phyloP scores from a whole-genome alignment of 2,888 invertebrate genomes.

The Calameuta filiformis region DNA sequence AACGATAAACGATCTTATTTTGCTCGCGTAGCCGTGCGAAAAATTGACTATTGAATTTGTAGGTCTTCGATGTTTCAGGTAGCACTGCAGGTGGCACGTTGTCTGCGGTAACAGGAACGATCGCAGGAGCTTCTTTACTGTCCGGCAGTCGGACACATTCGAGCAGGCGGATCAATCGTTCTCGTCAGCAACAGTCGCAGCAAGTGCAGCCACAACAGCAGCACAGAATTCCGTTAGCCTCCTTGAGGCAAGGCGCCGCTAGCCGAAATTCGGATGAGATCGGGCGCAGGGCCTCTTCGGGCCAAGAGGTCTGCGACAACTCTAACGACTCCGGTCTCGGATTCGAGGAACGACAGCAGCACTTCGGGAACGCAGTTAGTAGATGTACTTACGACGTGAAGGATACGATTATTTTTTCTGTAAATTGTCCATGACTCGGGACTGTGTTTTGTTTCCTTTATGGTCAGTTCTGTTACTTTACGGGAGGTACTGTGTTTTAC shows the following conservation, averaged over 20 bases:
- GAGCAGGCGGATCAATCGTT: slow-evolving; percentile 66
- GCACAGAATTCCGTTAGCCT: slow-evolving; percentile 63
- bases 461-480: background rate
- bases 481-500: background rate
- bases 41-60: background rate
- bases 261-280: slow-evolving; percentile 69
- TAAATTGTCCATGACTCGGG: background rate
- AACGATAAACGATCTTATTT: background rate
- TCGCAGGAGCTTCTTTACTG: slow-evolving; percentile 61
- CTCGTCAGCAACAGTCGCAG: slow-evolving; percentile 64
- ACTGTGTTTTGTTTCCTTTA: background rate
- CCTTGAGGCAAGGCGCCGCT: slow-evolving; percentile 63
- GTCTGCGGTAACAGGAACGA: slow-evolving; percentile 52
- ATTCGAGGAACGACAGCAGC: slow-evolving; percentile 77
- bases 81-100: slow-evolving; percentile 49
- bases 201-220: slow-evolving; percentile 62
- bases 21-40: background rate
- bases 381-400: background rate
- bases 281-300: slow-evolving; percentile 66
- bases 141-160: slow-evolving; percentile 64
- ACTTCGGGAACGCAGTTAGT: slow-evolving; percentile 54
- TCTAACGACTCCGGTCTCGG: slow-evolving; percentile 92
- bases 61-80: slow-evolving; percentile 34
- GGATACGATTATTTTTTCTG: background rate
- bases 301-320: slow-evolving; percentile 79